phyloP scores from a whole-genome alignment of 1,140 invertebrate species.

The Babylonia areolata region DNA sequence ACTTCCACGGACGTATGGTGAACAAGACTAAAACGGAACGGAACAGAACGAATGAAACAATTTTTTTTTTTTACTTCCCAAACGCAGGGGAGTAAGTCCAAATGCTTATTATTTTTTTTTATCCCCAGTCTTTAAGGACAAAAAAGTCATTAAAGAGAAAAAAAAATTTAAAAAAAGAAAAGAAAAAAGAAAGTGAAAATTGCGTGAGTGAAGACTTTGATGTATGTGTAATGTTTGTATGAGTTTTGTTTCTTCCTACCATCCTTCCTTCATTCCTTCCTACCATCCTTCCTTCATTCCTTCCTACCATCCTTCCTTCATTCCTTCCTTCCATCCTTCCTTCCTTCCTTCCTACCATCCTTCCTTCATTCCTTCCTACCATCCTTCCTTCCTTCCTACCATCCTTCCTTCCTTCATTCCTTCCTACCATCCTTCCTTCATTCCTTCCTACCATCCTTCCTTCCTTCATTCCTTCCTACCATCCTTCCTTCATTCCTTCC shows the following conservation, averaged over 20 bases:
- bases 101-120: too few species aligned
- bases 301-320: background rate
- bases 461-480: slow-evolving; percentile 38
- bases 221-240: too few species aligned
- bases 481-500: slow-evolving; percentile 36
- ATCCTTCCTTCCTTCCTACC: slow-evolving; percentile 40
- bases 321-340: background rate
- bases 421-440: slow-evolving; percentile 31
- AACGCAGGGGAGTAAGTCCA: too few species aligned
- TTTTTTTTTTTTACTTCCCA: too few species aligned
- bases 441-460: slow-evolving; percentile 32
- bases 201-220: background rate
- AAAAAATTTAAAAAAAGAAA: too few species aligned
- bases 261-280: too few species aligned
- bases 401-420: slow-evolving; percentile 22
- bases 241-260: background rate
- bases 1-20: too few species aligned
- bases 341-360: background rate
- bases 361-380: background rate
- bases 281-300: background rate
- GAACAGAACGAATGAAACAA: too few species aligned
- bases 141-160: too few species aligned
- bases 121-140: too few species aligned
- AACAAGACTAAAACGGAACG: too few species aligned
- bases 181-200: too few species aligned